Conservation (phyloP, 2,888 invertebrate species). For the Erebia palarica region DNA sequence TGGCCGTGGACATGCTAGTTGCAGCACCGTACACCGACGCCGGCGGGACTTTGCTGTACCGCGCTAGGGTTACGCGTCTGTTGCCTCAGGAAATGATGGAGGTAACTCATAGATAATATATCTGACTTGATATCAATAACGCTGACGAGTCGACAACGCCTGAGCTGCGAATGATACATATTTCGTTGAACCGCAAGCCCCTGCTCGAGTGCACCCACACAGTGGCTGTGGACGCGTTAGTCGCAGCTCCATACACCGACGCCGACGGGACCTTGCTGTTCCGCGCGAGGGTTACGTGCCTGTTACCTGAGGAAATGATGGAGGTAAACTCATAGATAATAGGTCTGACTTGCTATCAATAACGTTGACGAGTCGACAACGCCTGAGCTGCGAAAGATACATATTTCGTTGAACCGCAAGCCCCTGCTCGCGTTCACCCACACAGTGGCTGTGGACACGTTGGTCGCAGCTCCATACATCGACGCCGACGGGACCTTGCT, state of each 20-base stretch:
- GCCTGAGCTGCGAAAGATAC: too few relatives aligned
- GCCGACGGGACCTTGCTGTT: conserved; percentile 55
- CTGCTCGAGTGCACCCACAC: conserved; percentile 11
- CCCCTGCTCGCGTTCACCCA: conserved; percentile 2
- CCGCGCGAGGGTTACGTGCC: conserved; percentile 79
- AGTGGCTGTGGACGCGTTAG: conserved; percentile 40
- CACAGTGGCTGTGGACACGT: conserved; percentile 40
- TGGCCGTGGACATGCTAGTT: conserved; percentile 49
- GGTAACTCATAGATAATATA: conserved; percentile 45
- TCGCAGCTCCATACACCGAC: conserved; percentile 83
- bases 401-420: too few relatives aligned
- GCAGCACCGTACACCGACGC: conserved; percentile 81
- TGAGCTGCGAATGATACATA: too few relatives aligned
- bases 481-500: conserved; percentile 52
- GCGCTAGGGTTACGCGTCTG: conserved; percentile 78
- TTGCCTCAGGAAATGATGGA: conserved; percentile 64
- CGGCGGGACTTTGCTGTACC: conserved; percentile 56
- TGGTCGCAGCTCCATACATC: conserved; percentile 81
- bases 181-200: too few relatives aligned
- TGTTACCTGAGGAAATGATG: conserved; percentile 61
- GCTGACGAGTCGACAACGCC: too few relatives aligned
- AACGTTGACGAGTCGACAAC: too few relatives aligned
- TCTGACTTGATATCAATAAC: too few relatives aligned
- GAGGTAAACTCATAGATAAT: conserved; percentile 51
- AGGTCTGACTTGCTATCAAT: too few relatives aligned